Evolutionary conservation across 2,888 invertebrate genomes (phyloP), one percentile per base, ranked within the genome.

Genomic region (Spisula subtruncata): DNA sequence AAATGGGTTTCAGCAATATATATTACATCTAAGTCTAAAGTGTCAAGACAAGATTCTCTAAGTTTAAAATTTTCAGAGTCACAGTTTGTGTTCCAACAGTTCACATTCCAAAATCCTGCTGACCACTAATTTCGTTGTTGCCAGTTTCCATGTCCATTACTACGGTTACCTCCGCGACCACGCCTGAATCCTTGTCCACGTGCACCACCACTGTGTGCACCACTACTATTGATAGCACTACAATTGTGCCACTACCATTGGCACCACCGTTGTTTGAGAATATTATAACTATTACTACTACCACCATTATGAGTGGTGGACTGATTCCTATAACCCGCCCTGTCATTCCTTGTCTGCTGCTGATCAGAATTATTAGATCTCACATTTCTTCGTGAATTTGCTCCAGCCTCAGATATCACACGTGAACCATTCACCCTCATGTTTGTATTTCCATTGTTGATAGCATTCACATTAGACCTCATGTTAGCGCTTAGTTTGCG

Each of bases 21-120:
- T 54, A 54, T 18, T 18, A 54, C 20, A 20, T 54, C 54, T 18
- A 54, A 54, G 71, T 84, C 12, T 12, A 83, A 35, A 60, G 35
- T n/a, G 12, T 83, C n/a, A 60, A 60, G 29, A 35, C 83, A 83
- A 18, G 14, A 60, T 83, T 83, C 83, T 83, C 83, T 83, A n/a
- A 83, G n/a, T 60, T 83, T 54, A 54, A 20, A 54, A 54, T 54
- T 54, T 14, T 54, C 54, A 18, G 54, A 54, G 20, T 14, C 14
- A 14, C 14, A 14, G 20, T 54, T 20, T 54, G 54, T 54, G 14
- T 54, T 54, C 54, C 54, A 54, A 14, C 54, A 14, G 18, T 20
- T 54, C 14, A 54, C 54, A 20, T 54, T 54, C 54, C 54, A 54
- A 54, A 54, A 54, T 20, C 54, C 54, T 14, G 54, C 41, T 41